Evolutionary conservation across 1,140 invertebrate genomes (phyloP), one percentile per base, ranked within the genome.

Genomic region (Parapsyche elsis): DNA sequence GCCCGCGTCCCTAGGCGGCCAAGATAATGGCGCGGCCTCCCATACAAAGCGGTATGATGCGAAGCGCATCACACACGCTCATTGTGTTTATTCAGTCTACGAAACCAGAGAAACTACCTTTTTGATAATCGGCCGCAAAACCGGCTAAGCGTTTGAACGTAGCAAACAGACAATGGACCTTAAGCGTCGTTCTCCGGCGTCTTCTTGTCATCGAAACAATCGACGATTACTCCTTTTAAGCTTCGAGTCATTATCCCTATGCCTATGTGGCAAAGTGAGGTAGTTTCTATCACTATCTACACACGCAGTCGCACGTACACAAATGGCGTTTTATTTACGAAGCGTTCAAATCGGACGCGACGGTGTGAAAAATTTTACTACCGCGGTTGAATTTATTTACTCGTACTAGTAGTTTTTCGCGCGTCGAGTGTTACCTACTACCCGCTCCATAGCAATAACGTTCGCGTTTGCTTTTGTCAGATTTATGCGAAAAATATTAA

Each of bases 61-160:
- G 10, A 14, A 16, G 49, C 16, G 16, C 49, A 53, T 53, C 49
- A 53, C 49, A 53, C 49, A 53, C 49, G 73, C 75, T 59, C 30
- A 77, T 77, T 77, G 75, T 77, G 75, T 59, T 64, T 45, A 64
- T 77, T 64, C 75, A 77, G 53, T 64, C 57, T 77, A 9, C 75
- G 23, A 75, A 75, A 75, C 53, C 46, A 57, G 14, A 5, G 75
- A 61, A 61, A 64, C 75, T 77, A 77, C 75, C 75, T 77, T 77
- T 77, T 77, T 64, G 57, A 49, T 77, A 77, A 77, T 77, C 75
- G 75, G 23, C 1, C 14, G 46, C 30, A 49, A n/a, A 75, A 57
- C 73, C 64, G 9, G 16, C 24, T 67, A 24, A 26, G 24, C 10
- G 24, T 21, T 9, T 74, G 10, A 24, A 14, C 24, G 5, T 67